phyloP scores from a whole-genome alignment of 1,140 invertebrate genomes.

The Scaptomyza montana region DNA sequence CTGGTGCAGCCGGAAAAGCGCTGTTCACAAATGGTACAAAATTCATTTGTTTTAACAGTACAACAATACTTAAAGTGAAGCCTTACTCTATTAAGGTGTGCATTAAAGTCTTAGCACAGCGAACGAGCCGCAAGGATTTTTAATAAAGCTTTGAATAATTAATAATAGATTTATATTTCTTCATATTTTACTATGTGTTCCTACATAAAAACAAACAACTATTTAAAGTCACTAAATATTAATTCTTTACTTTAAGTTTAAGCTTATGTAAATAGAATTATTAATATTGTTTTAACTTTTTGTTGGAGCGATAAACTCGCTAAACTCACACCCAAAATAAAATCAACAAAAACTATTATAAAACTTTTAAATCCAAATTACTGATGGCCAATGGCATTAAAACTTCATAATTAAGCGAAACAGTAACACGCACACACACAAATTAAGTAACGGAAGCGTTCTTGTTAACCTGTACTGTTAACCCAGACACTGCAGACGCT shows the following conservation, averaged over 20 bases:
- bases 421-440: conserved; percentile 2
- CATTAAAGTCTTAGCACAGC: background rate
- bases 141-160: too few relatives aligned
- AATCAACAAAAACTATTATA: conserved; percentile 17
- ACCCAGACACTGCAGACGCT: conserved; percentile 38
- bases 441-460: background rate
- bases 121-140: background rate
- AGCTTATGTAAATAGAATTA: background rate
- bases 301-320: background rate
- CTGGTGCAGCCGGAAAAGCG: conserved; percentile 30
- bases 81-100: background rate
- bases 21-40: conserved; percentile 18
- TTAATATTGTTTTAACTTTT: conserved; percentile 14
- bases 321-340: conserved; percentile 12
- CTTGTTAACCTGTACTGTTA: conserved; percentile 44
- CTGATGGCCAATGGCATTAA: conserved; percentile 22
- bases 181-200: too few relatives aligned
- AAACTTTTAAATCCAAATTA: conserved; percentile 40
- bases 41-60: conserved; percentile 1
- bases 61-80: conserved; percentile 28
- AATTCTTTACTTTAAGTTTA: too few relatives aligned
- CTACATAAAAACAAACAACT: too few relatives aligned
- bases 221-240: too few relatives aligned
- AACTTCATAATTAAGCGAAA: conserved; percentile 45
- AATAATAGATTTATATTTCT: too few relatives aligned